Percentiles rank a stretch among this genome's conserved stretches.
phyloP scores from a whole-genome alignment of 1,140 invertebrate species.

The Philotrypesis tridentata region DNA sequence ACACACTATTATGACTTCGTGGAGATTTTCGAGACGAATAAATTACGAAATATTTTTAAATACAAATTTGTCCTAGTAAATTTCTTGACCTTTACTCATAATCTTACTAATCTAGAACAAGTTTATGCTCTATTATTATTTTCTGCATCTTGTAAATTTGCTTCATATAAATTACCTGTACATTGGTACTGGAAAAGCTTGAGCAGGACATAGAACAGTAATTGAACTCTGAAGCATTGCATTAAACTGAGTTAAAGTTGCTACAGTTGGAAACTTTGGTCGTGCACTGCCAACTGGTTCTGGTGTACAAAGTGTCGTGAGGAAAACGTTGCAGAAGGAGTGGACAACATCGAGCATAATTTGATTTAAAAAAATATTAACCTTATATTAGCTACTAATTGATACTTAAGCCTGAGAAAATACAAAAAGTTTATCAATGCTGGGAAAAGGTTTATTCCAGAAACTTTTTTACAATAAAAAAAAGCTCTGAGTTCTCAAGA shows the following conservation, averaged over 20 bases:
- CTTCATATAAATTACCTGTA: slow-evolving; percentile 67
- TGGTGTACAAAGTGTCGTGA: slow-evolving; percentile 56
- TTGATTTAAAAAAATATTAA: neutral
- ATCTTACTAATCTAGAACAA: too few species aligned
- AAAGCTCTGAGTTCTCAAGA: neutral
- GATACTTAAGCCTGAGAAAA: too few species aligned
- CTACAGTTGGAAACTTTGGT: slow-evolving; percentile 80
- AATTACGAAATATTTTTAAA: too few species aligned
- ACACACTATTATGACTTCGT: neutral
- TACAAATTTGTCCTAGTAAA: too few species aligned
- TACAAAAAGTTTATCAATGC: neutral
- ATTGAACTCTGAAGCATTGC: slow-evolving; percentile 69
- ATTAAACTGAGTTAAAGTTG: slow-evolving; percentile 78
- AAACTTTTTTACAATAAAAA: neutral
- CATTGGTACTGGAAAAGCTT: slow-evolving; percentile 75
- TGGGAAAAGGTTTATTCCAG: neutral
- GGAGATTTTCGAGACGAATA: neutral
- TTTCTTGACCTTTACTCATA: too few species aligned
- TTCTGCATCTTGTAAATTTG: too few species aligned
- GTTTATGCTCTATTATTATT: too few species aligned
- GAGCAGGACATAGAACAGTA: slow-evolving; percentile 78
- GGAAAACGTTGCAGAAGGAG: neutral
- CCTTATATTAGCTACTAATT: neutral
- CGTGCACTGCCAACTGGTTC: slow-evolving; percentile 78
- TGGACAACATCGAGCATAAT: neutral